Base-by-base conservation (phyloP, 2,888 invertebrate genomes). In the Meandrusa payeni region DNA sequence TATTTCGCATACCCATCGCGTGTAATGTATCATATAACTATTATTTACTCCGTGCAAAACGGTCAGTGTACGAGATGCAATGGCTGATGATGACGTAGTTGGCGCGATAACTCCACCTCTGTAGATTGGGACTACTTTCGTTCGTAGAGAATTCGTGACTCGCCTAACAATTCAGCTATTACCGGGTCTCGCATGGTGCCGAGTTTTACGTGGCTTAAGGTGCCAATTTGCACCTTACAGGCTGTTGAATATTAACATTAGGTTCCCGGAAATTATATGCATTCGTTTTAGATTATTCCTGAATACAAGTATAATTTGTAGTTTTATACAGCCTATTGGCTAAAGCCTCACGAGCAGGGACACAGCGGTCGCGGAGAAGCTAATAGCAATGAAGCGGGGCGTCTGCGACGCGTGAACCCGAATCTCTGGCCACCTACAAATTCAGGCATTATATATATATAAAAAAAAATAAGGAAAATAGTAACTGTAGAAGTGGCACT, bases 71-170 rank as follows among this genome's bases (percentile, higher is more conserved):
- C n/a, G 15, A 2, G 15, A 13, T 2, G 5, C 13, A 13, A 26
- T 20, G 13, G 19, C 17, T 7, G 28, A 17, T 6, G 15, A n/a
- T 23, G 6, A 31, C 37, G 37, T 10, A 17, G 31, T 7, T 19
- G 12, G 9, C 5, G 76, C 31, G 77, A 75, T 59, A 69, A 68
- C 64, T 58, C 48, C 53, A 50, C 33, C 31, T 3, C 3, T 66
- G 69, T 75, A 74, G 76, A 81, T 81, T 76, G 79, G 44, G 78
- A 78, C 79, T 77, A 86, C 83, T 85, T 80, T 81, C 82, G 66
- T 64, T 50, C 62, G 66, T 54, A 60, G 47, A 40, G 46, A 63
- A 67, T 57, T 69, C 76, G 81, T 78, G 79, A 79, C 82, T 79
- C 55, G 78, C 57, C 64, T 79, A 61, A 60, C 69, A 71, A 82